Percentiles rank a stretch among this genome's conserved stretches.
Conservation (phyloP, 2,888 invertebrate species). For the Sinopyrophorus schimmeli region DNA sequence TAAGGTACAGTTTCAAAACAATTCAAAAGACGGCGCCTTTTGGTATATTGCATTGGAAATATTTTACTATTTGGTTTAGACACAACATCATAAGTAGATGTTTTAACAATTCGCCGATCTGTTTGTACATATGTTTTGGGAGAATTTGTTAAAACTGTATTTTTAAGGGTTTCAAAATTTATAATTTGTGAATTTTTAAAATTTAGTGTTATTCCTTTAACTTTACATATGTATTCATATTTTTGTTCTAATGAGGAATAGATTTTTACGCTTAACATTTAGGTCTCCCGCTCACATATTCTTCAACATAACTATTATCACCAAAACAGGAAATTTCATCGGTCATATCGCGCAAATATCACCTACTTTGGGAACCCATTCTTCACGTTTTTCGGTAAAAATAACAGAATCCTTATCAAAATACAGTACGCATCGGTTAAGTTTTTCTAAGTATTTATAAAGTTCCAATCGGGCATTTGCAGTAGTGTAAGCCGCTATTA, state of each 20-base stretch:
- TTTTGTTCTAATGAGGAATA: conserved; percentile 10
- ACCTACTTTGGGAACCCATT: conserved; percentile 35
- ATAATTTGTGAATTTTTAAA: conserved; percentile 20
- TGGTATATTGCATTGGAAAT: no score
- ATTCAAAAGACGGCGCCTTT: no score
- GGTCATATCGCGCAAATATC: conserved; percentile 47
- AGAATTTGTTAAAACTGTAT: neutral
- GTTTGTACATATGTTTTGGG: no score
- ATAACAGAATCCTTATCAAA: conserved; percentile 40
- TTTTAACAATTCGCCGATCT: no score
- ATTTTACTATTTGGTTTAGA: no score
- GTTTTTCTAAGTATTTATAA: conserved; percentile 5
- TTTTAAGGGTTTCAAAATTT: conserved; percentile 22
- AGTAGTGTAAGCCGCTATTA: conserved; percentile 48
- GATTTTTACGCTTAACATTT: no score
- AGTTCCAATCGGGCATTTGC: conserved; percentile 1
- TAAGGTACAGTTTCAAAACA: no score
- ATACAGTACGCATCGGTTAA: conserved; percentile 44
- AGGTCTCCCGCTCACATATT: conserved; percentile 42
- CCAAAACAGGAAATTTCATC: no score
- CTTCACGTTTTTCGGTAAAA: conserved; percentile 38
- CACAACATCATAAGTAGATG: no score
- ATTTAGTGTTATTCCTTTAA: conserved; percentile 31
- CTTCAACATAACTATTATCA: no score
- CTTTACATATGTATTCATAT: conserved; percentile 26